Evolutionary conservation across 2,888 invertebrate species (phyloP), one percentile per base, ranked within the genome.

Genomic region (Chrysolina haemoptera): DNA sequence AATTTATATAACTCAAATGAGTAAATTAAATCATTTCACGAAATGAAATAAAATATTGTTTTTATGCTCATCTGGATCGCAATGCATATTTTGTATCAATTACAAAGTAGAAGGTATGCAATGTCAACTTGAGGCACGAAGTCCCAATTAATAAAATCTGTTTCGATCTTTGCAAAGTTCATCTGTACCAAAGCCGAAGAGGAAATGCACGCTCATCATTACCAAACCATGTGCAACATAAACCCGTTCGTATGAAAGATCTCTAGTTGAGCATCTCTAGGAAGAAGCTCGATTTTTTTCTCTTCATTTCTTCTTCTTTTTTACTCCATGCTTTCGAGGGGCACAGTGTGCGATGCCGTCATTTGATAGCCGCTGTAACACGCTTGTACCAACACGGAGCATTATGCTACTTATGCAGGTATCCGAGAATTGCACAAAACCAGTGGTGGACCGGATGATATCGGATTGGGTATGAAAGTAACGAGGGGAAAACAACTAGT

Each of bases 331-430:
- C 14, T 59, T 59, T 59, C 22, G 59, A 59, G 10, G 10, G 59
- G 16, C 50, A 59, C 35, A n/a, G 55, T 70, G 70, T 64, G 53
- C 40, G 70, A 80, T 80, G 77, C 73, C 77, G 75, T 76, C 73
- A 62, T 66, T 70, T 73, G 80, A 80, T 80, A 80, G 78, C 71
- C 43, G 69, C 62, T 67, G 71, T 76, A 71, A 74, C 76, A 78
- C 76, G 78, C 77, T 78, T 78, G 80, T 80, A 78, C 72, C 78
- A 77, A 80, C 77, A 79, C 77, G 76, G 79, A 70, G 77, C 78
- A 77, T 73, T 73, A 66, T 75, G 74, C 72, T 75, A 74, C 71
- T 74, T 76, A 41, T 59, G 35, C 16, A 59, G 59, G 16, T 14
- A 59, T 59, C 14, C n/a, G 35, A n/a, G 27, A 27, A 12, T 59